Base-by-base conservation (phyloP, 2,113 vertebrate species). In the Limnothrissa miodon region DNA sequence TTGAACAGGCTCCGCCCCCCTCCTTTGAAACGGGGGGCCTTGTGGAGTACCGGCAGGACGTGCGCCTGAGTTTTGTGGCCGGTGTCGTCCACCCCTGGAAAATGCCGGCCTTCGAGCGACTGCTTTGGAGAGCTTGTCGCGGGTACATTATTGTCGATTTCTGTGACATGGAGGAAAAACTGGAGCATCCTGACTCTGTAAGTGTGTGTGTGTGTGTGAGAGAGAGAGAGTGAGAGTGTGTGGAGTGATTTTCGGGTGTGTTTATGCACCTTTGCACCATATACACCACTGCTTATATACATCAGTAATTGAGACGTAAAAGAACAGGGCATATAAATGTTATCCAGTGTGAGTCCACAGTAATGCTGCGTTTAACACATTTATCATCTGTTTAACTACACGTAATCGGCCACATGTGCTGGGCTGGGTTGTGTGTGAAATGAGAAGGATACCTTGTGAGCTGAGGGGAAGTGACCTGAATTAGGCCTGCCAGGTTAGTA, bases 121-220 rank as follows among this genome's bases (percentile, higher is more conserved):
- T 99, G 87, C 93, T 99, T 59, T 99, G 98, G 97, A 93, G 97
- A 0, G 98, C 97, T 0, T 99, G 98, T 87, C 95, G 97, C 0
- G 97, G 98, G 48, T 99, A 98, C 87, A 96, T 98, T 80, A 97
- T 99, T 0, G 95, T 97, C 90, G 97, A 96, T 89, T 99, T 98
- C 33, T 89, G 92, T 87, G 97, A 98, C 89, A 96, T 96, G 88
- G 95, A 96, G 0, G 95, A 95, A 83, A 96, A 89, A 13, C 93
- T 97, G 46, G 94, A 96, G 87, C 95, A 97, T 86, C 96, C 93
- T 0, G 91, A 93, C 86, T 96, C 96, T 42, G 98, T 99, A 86
- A 90, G 46, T 62, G 25, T 29, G 25, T 62, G 59, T 2, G n/a
- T 62, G 0, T 36, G 0, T 82, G n/a, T 45, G 29, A 25, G 8